These are phyloP conservation scores for Carduelis carduelis DNA, from an alignment of 2,797 vertebrate species.

Conservation along the genomic window DNA sequence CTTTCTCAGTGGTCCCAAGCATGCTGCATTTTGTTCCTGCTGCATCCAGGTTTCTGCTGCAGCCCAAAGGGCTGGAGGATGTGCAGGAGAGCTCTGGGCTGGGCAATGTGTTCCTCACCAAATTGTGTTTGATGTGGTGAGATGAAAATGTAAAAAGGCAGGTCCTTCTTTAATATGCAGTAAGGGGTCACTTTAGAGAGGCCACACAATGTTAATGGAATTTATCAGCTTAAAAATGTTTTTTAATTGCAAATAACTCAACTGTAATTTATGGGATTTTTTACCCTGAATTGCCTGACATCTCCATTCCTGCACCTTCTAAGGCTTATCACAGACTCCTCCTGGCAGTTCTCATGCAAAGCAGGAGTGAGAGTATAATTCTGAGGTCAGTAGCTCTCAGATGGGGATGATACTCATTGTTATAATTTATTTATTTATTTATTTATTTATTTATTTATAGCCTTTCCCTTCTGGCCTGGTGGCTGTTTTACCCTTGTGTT, in stretches of 20 bases:
- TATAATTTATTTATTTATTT: not conserved
- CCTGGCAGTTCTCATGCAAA: not conserved
- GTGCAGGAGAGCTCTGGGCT: not conserved
- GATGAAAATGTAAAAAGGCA: not conserved
- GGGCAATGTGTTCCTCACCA: not conserved
- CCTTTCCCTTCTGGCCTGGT: not conserved
- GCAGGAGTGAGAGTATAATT: not conserved
- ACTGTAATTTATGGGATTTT: not conserved
- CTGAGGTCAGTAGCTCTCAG: not conserved
- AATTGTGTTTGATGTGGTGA: constrained; percentile 37
- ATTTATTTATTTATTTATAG: not conserved
- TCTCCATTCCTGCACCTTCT: not conserved
- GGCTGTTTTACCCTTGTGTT: not conserved
- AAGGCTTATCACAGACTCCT: not conserved
- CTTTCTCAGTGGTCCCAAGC: not conserved
- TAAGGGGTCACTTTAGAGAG: constrained; percentile 44
- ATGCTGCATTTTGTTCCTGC: not conserved
- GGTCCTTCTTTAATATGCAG: constrained; percentile 33
- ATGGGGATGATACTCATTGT: not conserved
- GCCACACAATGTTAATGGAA: constrained; percentile 50
- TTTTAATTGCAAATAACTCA: constrained; percentile 58
- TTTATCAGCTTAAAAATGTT: constrained; percentile 57
- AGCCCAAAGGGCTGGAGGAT: not conserved
- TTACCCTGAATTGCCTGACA: not conserved
- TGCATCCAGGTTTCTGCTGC: not conserved